Conservation (phyloP, 2,113 vertebrate species). For the Percina caprodes region DNA sequence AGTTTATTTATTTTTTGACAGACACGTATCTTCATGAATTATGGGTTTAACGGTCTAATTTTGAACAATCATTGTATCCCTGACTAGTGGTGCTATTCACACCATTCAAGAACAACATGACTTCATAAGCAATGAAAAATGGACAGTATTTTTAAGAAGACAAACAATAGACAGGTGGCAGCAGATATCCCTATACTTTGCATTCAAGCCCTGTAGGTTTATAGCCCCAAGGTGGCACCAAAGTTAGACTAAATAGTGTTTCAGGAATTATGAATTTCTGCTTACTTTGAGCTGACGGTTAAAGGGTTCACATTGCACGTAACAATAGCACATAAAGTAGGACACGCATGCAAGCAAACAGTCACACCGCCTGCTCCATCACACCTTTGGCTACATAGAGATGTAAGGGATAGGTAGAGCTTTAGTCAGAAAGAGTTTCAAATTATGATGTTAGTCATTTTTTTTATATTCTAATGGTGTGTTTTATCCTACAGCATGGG, state of each 20-base stretch:
- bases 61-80: background rate
- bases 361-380: background rate
- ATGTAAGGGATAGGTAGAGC: background rate
- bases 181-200: background rate
- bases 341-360: constrained; percentile 27
- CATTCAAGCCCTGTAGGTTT: background rate
- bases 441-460: background rate
- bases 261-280: background rate
- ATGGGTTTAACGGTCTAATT: no score
- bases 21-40: background rate
- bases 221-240: constrained; percentile 55
- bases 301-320: constrained; percentile 24
- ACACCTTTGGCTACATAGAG: background rate
- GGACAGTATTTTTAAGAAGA: background rate
- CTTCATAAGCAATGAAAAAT: background rate
- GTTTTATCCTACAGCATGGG: background rate
- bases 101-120: background rate
- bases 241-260: constrained; percentile 31
- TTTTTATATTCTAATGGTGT: background rate
- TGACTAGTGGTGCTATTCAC: background rate
- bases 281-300: background rate
- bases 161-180: constrained; percentile 13
- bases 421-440: background rate
- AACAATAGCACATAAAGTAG: constrained; percentile 25
- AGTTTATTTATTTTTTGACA: background rate